phyloP scores from a whole-genome alignment of 2,888 invertebrate genomes.

The Ceratothoa steindachneri region DNA sequence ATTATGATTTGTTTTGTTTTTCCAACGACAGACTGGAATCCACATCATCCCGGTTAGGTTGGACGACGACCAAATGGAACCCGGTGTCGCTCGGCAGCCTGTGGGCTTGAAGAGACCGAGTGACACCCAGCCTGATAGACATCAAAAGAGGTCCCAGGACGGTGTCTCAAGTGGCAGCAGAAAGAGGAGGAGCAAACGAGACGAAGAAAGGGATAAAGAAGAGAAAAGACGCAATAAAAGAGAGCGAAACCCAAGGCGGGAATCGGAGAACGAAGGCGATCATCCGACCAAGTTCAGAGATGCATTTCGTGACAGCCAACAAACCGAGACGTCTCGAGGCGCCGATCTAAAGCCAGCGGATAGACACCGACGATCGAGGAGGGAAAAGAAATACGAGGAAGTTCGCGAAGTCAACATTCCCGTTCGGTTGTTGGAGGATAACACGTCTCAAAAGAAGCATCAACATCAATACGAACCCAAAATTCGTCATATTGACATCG shows the following conservation, averaged over 20 bases:
- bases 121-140: neutral
- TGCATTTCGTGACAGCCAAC: neutral
- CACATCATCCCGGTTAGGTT: conserved; percentile 37
- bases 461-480: neutral
- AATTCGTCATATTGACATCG: neutral
- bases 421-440: conserved; percentile 18
- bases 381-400: conserved; percentile 38
- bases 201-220: neutral
- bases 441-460: neutral
- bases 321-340: neutral
- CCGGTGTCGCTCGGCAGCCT: neutral
- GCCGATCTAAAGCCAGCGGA: neutral
- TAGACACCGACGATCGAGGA: conserved; percentile 9
- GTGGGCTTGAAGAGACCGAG: neutral
- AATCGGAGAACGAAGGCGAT: neutral
- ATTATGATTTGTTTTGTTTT: no score
- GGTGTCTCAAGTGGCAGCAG: neutral
- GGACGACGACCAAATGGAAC: conserved; percentile 22
- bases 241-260: neutral
- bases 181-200: conserved; percentile 1
- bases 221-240: neutral
- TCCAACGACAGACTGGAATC: conserved; percentile 35
- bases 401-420: conserved; percentile 41
- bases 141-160: conserved; percentile 30
- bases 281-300: neutral